Percentiles rank a stretch among this genome's conserved stretches.
Conservation (phyloP, 2,888 invertebrate genomes). For the Drosophila seclusa region DNA sequence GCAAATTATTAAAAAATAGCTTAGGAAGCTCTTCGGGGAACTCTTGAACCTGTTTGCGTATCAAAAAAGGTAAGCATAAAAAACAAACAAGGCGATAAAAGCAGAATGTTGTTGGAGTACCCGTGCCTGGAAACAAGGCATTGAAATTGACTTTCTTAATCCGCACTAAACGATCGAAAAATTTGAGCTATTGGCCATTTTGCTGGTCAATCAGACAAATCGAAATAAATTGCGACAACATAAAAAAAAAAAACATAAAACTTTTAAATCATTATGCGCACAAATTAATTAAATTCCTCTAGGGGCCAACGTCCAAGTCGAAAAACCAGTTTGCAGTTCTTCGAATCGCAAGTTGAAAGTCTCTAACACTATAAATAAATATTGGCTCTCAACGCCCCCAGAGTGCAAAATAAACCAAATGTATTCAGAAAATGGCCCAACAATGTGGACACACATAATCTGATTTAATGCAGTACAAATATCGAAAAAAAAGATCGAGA, state of each 20-base stretch:
- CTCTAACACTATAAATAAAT: constrained; percentile 53
- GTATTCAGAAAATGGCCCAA: neutral
- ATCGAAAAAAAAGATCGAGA: neutral
- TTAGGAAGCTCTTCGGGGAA: constrained; percentile 41
- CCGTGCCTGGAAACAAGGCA: constrained; percentile 29
- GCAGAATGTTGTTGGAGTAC: constrained; percentile 6
- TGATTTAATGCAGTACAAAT: neutral
- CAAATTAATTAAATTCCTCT: constrained; percentile 64
- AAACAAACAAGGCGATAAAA: constrained; percentile 19
- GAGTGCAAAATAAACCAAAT: constrained; percentile 8
- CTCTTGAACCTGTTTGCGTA: constrained; percentile 34
- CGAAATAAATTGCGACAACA: constrained; percentile 20
- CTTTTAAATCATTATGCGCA: constrained; percentile 51
- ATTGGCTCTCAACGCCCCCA: constrained; percentile 47
- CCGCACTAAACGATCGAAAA: constrained; percentile 13
- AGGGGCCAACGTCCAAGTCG: constrained; percentile 45
- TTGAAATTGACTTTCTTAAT: constrained; percentile 53
- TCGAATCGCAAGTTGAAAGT: constrained; percentile 50
- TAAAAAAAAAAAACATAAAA: constrained; percentile 12
- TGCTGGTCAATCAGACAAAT: constrained; percentile 40
- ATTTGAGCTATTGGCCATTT: constrained; percentile 56
- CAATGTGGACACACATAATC: neutral
- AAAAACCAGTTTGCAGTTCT: constrained; percentile 62
- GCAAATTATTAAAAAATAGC: constrained; percentile 21
- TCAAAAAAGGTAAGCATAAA: constrained; percentile 22